Conservation (phyloP, 2,888 invertebrate species). For the Dilophus febrilis region DNA sequence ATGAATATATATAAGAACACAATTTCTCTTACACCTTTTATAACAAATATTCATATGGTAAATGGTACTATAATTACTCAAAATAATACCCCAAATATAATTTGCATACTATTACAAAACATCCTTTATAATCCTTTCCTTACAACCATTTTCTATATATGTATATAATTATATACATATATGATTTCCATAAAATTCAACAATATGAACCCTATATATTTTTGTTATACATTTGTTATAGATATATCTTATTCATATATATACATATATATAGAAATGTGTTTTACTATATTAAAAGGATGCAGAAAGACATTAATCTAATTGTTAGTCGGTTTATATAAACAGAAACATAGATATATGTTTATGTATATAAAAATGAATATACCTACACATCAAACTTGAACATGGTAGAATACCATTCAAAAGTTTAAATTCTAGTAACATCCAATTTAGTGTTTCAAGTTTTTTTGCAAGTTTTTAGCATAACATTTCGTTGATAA, state of each 20-base stretch:
- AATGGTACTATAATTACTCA: background rate
- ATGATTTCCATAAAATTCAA: background rate
- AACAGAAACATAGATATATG: background rate
- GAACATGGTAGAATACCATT: background rate
- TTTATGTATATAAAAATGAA: background rate
- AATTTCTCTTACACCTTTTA: too few relatives aligned
- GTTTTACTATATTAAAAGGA: conserved; percentile 1
- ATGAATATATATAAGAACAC: too few relatives aligned
- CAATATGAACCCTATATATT: conserved; percentile 3
- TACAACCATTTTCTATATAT: conserved; percentile 1
- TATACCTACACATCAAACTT: background rate
- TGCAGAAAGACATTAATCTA: conserved; percentile 2
- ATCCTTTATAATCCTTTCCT: conserved; percentile 1
- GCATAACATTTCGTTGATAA: too few relatives aligned
- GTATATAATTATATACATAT: too few relatives aligned
- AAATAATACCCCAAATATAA: conserved; percentile 1
- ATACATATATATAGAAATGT: too few relatives aligned
- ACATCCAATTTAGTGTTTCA: too few relatives aligned
- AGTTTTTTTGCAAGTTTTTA: too few relatives aligned
- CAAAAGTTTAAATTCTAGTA: background rate
- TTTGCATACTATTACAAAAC: conserved; percentile 3
- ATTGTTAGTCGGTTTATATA: conserved; percentile 1
- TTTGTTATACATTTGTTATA: too few relatives aligned
- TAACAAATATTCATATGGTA: background rate
- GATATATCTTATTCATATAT: too few relatives aligned